Evolutionary conservation across 2,113 vertebrate species (phyloP).

Genomic region (Phoenicopterus ruber): DNA sequence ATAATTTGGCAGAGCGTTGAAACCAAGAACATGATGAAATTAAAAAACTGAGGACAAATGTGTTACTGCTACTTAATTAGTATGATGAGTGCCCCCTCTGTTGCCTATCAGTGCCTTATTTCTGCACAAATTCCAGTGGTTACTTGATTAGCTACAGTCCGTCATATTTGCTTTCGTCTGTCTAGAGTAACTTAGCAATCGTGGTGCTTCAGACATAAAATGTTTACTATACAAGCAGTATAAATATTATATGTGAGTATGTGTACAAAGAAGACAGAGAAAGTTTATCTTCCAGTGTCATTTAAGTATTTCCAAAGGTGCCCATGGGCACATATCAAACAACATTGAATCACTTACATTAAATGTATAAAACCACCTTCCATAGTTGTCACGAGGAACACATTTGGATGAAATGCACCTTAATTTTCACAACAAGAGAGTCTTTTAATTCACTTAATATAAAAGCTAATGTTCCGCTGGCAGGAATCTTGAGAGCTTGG

Average conservation of each 20-base stretch:
- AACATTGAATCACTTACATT: not conserved
- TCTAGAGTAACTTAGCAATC: conserved; percentile 46
- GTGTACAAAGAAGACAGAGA: not conserved
- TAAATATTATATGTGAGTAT: not conserved
- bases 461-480: not conserved
- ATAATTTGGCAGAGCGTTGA: not conserved
- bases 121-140: conserved; percentile 58
- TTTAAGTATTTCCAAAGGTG: conserved; percentile 6
- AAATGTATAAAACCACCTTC: not conserved
- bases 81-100: conserved; percentile 43
- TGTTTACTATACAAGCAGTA: conserved; percentile 15
- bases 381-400: not conserved
- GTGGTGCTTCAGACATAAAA: conserved; percentile 53
- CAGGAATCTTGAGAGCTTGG: not conserved
- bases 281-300: conserved; percentile 1
- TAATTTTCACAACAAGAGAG: not conserved
- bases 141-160: conserved; percentile 54
- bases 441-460: not conserved
- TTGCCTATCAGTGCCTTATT: conserved; percentile 44
- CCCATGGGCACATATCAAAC: not conserved
- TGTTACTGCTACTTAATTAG: conserved; percentile 56
- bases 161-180: conserved; percentile 46
- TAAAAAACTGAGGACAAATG: conserved; percentile 56
- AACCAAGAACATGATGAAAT: conserved; percentile 35
- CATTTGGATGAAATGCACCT: not conserved